Percentiles rank a stretch among this genome's conserved stretches.
Conservation (phyloP, 1,140 invertebrate genomes). For the Papilio helenus region DNA sequence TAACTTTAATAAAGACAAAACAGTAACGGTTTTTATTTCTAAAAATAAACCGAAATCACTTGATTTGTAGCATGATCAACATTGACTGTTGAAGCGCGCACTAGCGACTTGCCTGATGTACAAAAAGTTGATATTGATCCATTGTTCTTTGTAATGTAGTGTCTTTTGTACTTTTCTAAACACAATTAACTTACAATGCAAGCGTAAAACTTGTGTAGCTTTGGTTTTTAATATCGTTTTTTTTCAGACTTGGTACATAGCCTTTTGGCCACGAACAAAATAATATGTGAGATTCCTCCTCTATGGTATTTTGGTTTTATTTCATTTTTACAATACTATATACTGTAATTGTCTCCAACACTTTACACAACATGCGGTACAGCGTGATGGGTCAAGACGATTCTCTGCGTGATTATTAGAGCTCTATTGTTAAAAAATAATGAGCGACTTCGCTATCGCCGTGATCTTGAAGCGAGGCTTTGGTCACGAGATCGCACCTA, state of each 20-base stretch:
- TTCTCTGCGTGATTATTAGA: conserved; percentile 17
- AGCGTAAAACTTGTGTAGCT: background rate
- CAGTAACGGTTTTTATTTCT: too few relatives aligned
- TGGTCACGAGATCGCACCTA: conserved; percentile 19
- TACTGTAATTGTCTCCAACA: conserved; percentile 5
- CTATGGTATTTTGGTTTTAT: too few relatives aligned
- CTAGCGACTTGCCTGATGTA: background rate
- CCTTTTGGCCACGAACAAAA: too few relatives aligned
- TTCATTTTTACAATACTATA: too few relatives aligned
- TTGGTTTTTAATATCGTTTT: background rate
- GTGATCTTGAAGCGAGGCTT: conserved; percentile 16
- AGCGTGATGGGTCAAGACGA: conserved; percentile 21
- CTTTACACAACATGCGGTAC: conserved; percentile 10
- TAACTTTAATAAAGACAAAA: background rate
- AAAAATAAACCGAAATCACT: too few relatives aligned
- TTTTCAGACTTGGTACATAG: background rate
- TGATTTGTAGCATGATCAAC: background rate
- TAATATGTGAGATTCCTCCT: too few relatives aligned
- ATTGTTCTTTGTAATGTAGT: conserved; percentile 1
- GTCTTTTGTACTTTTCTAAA: conserved; percentile 16
- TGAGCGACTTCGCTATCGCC: conserved; percentile 17
- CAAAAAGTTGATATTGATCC: conserved; percentile 10
- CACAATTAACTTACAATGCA: conserved; percentile 10
- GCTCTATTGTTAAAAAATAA: conserved; percentile 32
- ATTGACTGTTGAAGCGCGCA: background rate